Base-by-base conservation (phyloP, 2,888 invertebrate genomes). In the Geotrupes spiniger region DNA sequence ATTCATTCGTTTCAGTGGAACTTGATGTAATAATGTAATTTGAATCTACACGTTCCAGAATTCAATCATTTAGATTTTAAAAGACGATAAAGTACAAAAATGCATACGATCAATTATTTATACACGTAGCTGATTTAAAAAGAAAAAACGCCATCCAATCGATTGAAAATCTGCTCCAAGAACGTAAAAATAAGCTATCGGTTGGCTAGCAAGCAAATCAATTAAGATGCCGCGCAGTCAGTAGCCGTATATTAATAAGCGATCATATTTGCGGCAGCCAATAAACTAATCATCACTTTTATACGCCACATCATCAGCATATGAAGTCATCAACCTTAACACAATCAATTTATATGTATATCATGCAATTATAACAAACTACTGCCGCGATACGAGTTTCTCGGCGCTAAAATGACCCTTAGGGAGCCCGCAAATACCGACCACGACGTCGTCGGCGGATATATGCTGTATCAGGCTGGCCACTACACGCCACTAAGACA, bases 281-380 rank as follows among this genome's bases (percentile, higher is more conserved):
- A 63, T 63, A 63, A 64, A 63, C 60, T 63, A 63, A 66, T 65
- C 65, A 63, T 61, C 63, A 56, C 57, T 56, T 58, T 58, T 61
- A 56, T 59, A 57, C 52, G 56, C 58, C 48, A 53, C 52, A 51
- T 51, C 52, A 43, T 38, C 49, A 53, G 59, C 59, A 61, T 65
- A 71, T 71, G 66, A 69, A 71, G 71, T 70, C 69, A 70, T 71
- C 71, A 70, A 69, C 68, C 70, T 65, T 64, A 62, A 61, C 65
- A 66, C 71, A 71, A 73, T 73, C 72, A 73, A 73, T 73, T 72
- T 73, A 70, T 70, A 73, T 73, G 72, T 69, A 73, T 72, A 72
- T 71, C 70, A 69, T 68, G 70, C 69, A 68, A 70, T 70, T 70
- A 72, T 58, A 54, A 57, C 58, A 55, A 59, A 57, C 56, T 53